These are phyloP conservation scores for Drymonia ruficornis DNA, from an alignment of 2,888 invertebrate genomes.

Conservation along the genomic window DNA sequence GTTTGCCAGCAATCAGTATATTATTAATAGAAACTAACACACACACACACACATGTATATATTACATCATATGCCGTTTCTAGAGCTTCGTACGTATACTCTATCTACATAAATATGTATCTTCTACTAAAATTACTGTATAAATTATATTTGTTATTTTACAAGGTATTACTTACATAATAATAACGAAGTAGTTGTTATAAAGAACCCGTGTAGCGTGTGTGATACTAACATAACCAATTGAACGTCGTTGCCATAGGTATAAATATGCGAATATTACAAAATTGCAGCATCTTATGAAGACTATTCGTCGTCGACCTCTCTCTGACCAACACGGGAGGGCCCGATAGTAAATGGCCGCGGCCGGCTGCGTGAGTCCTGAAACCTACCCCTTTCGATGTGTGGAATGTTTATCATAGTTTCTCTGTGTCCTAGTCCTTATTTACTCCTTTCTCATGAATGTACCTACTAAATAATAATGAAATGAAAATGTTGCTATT, in stretches of 20 bases:
- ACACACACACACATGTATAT: not conserved
- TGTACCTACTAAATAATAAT: conserved; percentile 43
- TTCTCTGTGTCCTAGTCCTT: conserved; percentile 46
- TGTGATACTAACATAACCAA: conserved; percentile 67
- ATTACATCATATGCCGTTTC: not conserved
- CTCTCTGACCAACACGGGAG: conserved; percentile 86
- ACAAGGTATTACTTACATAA: too few relatives aligned
- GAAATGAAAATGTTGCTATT: conserved; percentile 59
- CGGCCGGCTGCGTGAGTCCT: conserved; percentile 80
- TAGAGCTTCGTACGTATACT: not conserved
- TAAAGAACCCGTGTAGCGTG: too few relatives aligned
- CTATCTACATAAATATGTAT: too few relatives aligned
- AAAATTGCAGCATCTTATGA: conserved; percentile 89
- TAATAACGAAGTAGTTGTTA: too few relatives aligned
- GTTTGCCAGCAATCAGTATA: not conserved
- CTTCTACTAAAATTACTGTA: too few relatives aligned
- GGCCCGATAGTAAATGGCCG: conserved; percentile 76
- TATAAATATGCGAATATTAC: conserved; percentile 83
- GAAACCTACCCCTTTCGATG: conserved; percentile 73
- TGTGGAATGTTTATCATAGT: conserved; percentile 78
- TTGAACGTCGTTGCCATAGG: conserved; percentile 80
- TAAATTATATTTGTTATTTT: too few relatives aligned
- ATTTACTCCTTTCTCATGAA: conserved; percentile 51
- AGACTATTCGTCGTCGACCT: conserved; percentile 89
- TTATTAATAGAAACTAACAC: too few relatives aligned